Evolutionary conservation across 2,797 vertebrate genomes (phyloP), one percentile per base, ranked within the genome.

Genomic region (Poecilia gillii): DNA sequence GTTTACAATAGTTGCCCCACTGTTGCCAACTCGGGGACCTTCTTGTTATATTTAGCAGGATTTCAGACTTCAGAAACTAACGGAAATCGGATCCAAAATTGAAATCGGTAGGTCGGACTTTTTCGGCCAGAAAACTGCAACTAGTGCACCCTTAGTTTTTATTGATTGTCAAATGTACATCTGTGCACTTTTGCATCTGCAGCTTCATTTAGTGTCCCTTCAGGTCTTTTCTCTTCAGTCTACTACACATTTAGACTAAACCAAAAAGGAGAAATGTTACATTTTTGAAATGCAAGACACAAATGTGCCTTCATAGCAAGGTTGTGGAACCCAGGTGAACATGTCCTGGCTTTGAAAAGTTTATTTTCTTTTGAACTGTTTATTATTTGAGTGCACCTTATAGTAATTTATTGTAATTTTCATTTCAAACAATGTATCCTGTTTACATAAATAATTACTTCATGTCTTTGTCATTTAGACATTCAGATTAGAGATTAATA

Each of bases 291-390:
- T 83, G 79, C 85, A 87, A 84, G n/a, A 85, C 86, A 83, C 75
- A 83, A 59, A 4, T 64, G 90, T 93, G 94, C 92, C 91, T 94
- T 93, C 66, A 83, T 23, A 77, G 71, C 47, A 57, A 2, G 66
- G 0, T 75, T 73, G 25, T 12, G 68, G 43, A n/a, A 25, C 39
- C 39, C 39, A 23, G 20, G 43, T 25, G 23, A 25, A 13, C 23
- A 43, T 70, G 39, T 41, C 39, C 25, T 70, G 23, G 39, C 39
- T 43, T 4, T 41, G 36, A 36, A 1, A 70, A 4, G 23, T 43
- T 70, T 25, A 23, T 53, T 70, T 70, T 6, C 3, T n/a, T 41
- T 68, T 68, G 20, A 43, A 70, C 18, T 25, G 16, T 74, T 0
- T 51, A 72, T 77, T 55, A 49, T 8, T 76, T 46, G 14, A 33